phyloP scores from a whole-genome alignment of 2,113 vertebrate species.

The Thermophis baileyi region DNA sequence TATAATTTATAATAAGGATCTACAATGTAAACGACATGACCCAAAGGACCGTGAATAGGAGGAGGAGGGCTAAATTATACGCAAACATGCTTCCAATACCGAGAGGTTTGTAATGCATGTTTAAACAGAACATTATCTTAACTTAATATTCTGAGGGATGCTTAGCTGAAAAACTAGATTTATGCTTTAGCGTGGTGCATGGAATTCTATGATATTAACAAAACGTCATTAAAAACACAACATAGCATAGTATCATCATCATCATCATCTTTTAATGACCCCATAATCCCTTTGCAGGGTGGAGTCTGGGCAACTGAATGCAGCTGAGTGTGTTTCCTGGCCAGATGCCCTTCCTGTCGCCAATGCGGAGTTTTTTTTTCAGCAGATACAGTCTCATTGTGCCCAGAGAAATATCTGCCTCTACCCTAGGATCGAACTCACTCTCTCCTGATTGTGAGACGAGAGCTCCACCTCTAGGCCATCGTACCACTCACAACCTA shows the following conservation, averaged over 20 bases:
- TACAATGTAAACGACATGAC: neutral
- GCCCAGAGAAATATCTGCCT: too few species aligned
- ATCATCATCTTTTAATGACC: too few species aligned
- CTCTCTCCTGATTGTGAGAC: too few species aligned
- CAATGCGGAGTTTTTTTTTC: too few species aligned
- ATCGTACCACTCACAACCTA: too few species aligned
- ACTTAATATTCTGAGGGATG: neutral
- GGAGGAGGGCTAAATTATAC: neutral
- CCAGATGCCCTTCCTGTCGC: too few species aligned
- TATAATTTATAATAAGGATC: neutral
- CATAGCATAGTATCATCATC: neutral
- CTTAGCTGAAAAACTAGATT: neutral
- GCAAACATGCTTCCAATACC: neutral
- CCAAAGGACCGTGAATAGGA: neutral
- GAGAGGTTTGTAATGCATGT: neutral
- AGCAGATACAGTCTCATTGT: too few species aligned
- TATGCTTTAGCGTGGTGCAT: neutral
- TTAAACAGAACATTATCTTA: neutral
- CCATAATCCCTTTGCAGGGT: too few species aligned
- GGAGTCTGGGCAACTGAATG: too few species aligned
- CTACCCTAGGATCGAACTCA: too few species aligned
- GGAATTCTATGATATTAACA: neutral
- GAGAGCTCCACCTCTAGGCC: too few species aligned
- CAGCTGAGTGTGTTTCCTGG: too few species aligned
- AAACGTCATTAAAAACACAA: neutral